phyloP scores from a whole-genome alignment of 2,797 vertebrate genomes.

The Muscicapa striata region DNA sequence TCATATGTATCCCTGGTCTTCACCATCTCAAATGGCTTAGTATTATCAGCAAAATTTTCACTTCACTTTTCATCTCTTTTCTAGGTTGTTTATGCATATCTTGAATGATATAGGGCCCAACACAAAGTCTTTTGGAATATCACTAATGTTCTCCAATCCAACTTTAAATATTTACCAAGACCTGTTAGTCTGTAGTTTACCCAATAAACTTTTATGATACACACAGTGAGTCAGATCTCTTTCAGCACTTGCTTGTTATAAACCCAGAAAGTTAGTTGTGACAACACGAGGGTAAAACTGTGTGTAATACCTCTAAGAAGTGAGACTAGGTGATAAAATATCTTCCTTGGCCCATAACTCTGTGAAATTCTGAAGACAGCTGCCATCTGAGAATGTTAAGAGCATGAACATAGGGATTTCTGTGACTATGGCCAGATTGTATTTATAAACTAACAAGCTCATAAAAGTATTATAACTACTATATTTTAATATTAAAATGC shows the following conservation, averaged over 20 bases:
- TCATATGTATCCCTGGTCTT: background rate
- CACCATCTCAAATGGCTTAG: background rate
- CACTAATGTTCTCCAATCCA: background rate
- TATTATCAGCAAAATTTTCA: background rate
- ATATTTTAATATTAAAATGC: constrained; percentile 57
- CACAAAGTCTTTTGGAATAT: background rate
- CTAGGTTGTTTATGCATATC: background rate
- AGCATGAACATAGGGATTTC: background rate
- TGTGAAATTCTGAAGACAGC: background rate
- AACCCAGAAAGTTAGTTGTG: background rate
- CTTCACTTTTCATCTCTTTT: background rate
- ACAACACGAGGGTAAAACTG: background rate
- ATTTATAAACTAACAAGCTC: constrained; percentile 53
- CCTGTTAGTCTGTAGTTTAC: background rate
- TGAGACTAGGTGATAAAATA: background rate
- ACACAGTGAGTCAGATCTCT: background rate
- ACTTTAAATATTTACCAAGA: background rate
- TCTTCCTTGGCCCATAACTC: background rate
- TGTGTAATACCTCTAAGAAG: background rate
- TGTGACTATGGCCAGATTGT: background rate
- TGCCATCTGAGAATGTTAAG: background rate
- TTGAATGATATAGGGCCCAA: background rate
- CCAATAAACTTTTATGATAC: background rate
- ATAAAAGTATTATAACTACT: constrained; percentile 43
- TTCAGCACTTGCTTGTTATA: background rate